Percentiles rank a stretch among this genome's conserved stretches.
These are phyloP conservation scores for Tanytarsus gracilentus DNA, from an alignment of 2,888 invertebrate species.

Conservation along the genomic window DNA sequence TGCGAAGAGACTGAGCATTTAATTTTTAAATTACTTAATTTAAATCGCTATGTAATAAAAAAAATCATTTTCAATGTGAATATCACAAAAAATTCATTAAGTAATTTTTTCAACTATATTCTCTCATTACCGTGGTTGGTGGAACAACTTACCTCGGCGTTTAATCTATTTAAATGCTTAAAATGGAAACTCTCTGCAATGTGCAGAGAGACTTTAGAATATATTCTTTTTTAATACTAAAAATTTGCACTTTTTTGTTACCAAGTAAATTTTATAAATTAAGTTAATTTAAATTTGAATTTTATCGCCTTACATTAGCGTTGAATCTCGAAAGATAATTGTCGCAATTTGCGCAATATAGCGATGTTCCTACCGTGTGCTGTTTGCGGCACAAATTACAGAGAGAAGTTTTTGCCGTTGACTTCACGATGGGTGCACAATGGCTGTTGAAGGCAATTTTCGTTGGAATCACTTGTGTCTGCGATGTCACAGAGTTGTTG, in stretches of 20 bases:
- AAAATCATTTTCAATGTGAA: slow-evolving; percentile 29
- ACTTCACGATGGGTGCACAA: slow-evolving; percentile 44
- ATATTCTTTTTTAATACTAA: not conserved
- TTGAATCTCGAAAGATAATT: slow-evolving; percentile 84
- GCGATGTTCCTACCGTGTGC: slow-evolving; percentile 62
- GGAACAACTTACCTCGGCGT: slow-evolving; percentile 18
- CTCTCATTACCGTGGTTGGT: not conserved
- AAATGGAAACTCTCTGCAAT: too few relatives aligned
- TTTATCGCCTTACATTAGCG: slow-evolving; percentile 47
- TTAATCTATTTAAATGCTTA: too few relatives aligned
- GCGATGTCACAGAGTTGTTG: slow-evolving; percentile 22
- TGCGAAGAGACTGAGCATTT: not conserved
- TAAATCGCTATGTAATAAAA: not conserved
- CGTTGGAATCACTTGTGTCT: slow-evolving; percentile 40
- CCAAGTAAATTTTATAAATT: slow-evolving; percentile 14
- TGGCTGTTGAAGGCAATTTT: slow-evolving; percentile 41
- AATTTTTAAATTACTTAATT: not conserved
- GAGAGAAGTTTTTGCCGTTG: slow-evolving; percentile 52
- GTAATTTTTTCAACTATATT: slow-evolving; percentile 1
- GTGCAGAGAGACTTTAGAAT: not conserved
- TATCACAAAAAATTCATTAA: slow-evolving; percentile 25
- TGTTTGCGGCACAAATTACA: slow-evolving; percentile 86
- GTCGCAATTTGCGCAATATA: slow-evolving; percentile 85
- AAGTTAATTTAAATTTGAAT: slow-evolving; percentile 2
- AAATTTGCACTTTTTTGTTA: slow-evolving; percentile 29